phyloP scores from a whole-genome alignment of 2,113 vertebrate genomes.

The Camelus dromedarius region DNA sequence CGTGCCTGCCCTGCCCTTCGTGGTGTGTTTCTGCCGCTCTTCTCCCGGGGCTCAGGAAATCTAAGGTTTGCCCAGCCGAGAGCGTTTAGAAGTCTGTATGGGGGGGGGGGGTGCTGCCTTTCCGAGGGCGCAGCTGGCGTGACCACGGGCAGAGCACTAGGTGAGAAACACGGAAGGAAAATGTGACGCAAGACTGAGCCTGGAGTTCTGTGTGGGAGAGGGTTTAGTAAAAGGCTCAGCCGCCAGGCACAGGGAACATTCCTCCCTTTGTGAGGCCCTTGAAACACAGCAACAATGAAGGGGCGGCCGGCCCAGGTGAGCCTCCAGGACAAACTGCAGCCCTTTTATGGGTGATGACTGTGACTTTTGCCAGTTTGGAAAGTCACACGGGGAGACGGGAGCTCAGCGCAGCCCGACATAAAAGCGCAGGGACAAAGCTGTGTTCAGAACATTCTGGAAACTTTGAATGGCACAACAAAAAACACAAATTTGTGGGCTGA shows the following conservation, averaged over 20 bases:
- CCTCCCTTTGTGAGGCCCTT: background rate
- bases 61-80: background rate
- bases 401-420: no score
- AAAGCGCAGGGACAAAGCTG: background rate
- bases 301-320: background rate
- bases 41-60: background rate
- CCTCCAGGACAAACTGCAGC: background rate
- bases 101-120: background rate
- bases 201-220: background rate
- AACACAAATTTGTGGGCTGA: background rate
- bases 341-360: background rate
- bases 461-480: conserved; percentile 15
- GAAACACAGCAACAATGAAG: background rate
- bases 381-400: background rate
- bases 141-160: background rate
- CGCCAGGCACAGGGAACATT: background rate
- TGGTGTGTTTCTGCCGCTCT: background rate
- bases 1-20: background rate
- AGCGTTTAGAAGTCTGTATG: background rate
- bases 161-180: background rate
- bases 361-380: background rate
- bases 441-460: background rate
- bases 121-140: background rate
- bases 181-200: background rate
- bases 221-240: background rate